A percentile compares a stretch with the other conserved stretches of the same genome.
Conservation (phyloP, 2,888 invertebrate genomes). For the Lymantria monacha region DNA sequence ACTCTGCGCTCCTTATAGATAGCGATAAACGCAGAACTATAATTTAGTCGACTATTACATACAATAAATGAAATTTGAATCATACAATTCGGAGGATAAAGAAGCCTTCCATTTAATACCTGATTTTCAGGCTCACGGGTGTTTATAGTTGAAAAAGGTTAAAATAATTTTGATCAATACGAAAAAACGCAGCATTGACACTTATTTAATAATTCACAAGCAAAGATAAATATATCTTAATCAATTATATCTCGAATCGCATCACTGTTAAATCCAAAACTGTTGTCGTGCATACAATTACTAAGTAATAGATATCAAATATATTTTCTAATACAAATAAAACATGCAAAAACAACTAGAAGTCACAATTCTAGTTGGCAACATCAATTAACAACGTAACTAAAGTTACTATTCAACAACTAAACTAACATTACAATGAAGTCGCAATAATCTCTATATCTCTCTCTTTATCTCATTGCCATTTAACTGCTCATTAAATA, state of each 20-base stretch:
- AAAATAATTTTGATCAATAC: too few relatives aligned
- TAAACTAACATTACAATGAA: constrained; percentile 8
- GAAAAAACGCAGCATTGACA: too few relatives aligned
- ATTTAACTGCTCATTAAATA: neutral
- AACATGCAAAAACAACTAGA: constrained; percentile 17
- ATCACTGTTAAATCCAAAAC: neutral
- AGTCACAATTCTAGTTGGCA: constrained; percentile 25
- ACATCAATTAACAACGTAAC: constrained; percentile 8
- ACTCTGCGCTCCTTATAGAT: too few relatives aligned
- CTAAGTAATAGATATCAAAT: constrained; percentile 10
- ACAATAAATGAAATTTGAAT: too few relatives aligned
- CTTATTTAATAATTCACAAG: too few relatives aligned
- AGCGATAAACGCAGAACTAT: too few relatives aligned
- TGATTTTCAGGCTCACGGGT: too few relatives aligned
- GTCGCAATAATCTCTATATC: constrained; percentile 11
- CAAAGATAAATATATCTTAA: too few relatives aligned
- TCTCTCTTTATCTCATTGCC: constrained; percentile 2
- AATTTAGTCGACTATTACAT: too few relatives aligned
- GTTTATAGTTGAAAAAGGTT: too few relatives aligned
- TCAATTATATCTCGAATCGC: neutral
- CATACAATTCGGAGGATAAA: too few relatives aligned
- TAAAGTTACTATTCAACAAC: constrained; percentile 2
- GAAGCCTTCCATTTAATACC: too few relatives aligned
- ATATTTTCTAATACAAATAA: neutral
- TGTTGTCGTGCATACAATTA: constrained; percentile 2